phyloP scores from a whole-genome alignment of 1,140 invertebrate species.

The Zeugodacus cucurbitae region DNA sequence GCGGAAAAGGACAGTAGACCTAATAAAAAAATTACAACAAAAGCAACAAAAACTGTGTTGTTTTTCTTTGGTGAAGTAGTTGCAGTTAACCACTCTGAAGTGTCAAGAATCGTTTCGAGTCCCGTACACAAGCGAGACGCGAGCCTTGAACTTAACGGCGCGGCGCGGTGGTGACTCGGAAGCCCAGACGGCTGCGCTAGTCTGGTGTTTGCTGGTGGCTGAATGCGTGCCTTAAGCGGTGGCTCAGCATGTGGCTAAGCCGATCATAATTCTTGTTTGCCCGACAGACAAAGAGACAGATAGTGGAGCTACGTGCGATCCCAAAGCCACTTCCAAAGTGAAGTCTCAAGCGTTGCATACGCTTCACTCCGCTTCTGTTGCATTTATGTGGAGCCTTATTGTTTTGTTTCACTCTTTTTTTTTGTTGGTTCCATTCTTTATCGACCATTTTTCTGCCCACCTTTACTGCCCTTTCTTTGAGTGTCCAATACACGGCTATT shows the following conservation, averaged over 20 bases:
- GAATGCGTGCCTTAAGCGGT: conserved; percentile 42
- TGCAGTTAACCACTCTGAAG: background rate
- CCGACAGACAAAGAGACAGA: conserved; percentile 52
- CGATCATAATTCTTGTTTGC: conserved; percentile 67
- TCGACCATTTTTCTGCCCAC: background rate
- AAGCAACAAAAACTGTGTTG: background rate
- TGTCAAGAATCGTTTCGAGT: conserved; percentile 3
- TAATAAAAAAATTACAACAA: background rate
- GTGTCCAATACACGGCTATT: background rate
- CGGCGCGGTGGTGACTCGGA: background rate
- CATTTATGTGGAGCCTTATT: background rate
- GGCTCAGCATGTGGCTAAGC: conserved; percentile 66
- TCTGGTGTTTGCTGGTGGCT: conserved; percentile 3
- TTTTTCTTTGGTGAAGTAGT: conserved; percentile 5
- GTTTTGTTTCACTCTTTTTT: conserved; percentile 34
- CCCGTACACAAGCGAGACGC: too few relatives aligned
- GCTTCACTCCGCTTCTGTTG: background rate
- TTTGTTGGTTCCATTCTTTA: conserved; percentile 23
- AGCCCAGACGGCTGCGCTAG: background rate
- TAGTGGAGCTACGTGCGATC: background rate
- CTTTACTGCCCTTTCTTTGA: background rate
- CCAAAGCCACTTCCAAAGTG: background rate
- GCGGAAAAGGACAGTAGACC: background rate
- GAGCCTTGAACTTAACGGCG: background rate
- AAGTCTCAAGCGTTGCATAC: background rate